A percentile compares a stretch with the other conserved stretches of the same genome.
Conservation (phyloP, 2,888 invertebrate species). For the Hoplodrina blanda region DNA sequence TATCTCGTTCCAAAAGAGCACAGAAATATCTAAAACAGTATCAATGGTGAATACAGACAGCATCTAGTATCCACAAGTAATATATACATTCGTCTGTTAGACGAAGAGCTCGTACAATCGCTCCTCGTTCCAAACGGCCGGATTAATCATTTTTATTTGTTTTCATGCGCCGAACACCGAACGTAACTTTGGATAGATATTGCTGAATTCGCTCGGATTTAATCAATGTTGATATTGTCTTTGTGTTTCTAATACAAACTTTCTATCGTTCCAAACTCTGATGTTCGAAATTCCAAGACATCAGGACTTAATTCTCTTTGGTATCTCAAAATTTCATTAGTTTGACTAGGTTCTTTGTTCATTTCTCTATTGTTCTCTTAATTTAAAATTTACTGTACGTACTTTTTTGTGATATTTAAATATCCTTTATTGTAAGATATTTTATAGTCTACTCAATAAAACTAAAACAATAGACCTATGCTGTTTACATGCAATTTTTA, state of each 20-base stretch:
- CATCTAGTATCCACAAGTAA: conserved; percentile 34
- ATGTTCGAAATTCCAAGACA: conserved; percentile 18
- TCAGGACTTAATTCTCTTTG: conserved; percentile 18
- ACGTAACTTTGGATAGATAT: conserved; percentile 54
- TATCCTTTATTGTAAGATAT: not conserved
- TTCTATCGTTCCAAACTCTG: conserved; percentile 29
- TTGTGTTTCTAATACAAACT: conserved; percentile 42
- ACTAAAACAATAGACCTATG: conserved; percentile 41
- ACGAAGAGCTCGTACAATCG: conserved; percentile 39
- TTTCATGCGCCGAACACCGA: conserved; percentile 45
- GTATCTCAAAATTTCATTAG: conserved; percentile 18
- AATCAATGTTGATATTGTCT: conserved; percentile 52
- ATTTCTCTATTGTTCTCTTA: conserved; percentile 10
- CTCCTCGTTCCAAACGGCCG: conserved; percentile 36
- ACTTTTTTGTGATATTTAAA: not conserved
- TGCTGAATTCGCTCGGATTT: conserved; percentile 50
- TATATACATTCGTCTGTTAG: conserved; percentile 31
- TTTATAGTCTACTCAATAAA: conserved; percentile 36
- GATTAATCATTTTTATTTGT: conserved; percentile 61
- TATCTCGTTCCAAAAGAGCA: conserved; percentile 23
- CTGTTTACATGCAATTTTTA: conserved; percentile 46
- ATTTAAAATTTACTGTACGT: not conserved
- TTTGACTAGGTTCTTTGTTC: conserved; percentile 15
- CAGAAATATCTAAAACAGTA: conserved; percentile 39
- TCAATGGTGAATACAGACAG: conserved; percentile 41